Conservation (phyloP, 1,140 invertebrate genomes). For the Drosophila simulans region DNA sequence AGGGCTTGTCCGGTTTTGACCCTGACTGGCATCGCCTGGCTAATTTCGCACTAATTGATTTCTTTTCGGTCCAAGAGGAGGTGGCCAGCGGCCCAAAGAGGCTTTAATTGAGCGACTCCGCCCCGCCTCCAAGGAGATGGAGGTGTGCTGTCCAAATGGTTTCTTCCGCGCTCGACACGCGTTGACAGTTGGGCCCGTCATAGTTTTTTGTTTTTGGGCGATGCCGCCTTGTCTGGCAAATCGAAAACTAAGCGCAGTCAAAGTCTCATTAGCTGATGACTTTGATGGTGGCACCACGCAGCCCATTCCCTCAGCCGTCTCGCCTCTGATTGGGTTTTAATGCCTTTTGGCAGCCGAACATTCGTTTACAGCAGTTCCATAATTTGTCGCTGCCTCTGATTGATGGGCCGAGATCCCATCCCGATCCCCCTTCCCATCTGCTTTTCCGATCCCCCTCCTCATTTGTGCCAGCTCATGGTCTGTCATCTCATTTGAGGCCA, state of each 20-base stretch:
- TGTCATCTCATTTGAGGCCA: conserved; percentile 67
- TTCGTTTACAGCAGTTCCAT: conserved; percentile 58
- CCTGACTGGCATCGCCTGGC: conserved; percentile 48
- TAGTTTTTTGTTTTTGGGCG: conserved; percentile 17
- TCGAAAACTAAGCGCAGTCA: conserved; percentile 81
- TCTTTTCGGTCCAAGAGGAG: conserved; percentile 49
- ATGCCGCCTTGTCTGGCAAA: conserved; percentile 49
- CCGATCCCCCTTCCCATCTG: conserved; percentile 2
- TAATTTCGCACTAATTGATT: conserved; percentile 82
- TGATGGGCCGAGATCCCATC: conserved; percentile 36
- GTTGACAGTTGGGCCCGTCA: conserved; percentile 66
- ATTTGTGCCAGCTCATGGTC: conserved; percentile 35
- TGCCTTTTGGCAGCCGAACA: conserved; percentile 70
- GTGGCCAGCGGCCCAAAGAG: conserved; percentile 19
- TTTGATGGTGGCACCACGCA: conserved; percentile 49
- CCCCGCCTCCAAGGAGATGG: conserved; percentile 13
- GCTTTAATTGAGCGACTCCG: conserved; percentile 72
- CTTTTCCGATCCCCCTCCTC: neutral
- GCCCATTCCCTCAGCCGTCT: neutral
- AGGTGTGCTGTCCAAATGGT: conserved; percentile 63
- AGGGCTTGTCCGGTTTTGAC: conserved; percentile 15
- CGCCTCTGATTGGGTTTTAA: conserved; percentile 78
- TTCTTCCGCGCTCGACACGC: conserved; percentile 65
- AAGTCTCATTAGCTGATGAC: conserved; percentile 80
- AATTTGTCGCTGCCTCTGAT: conserved; percentile 46